phyloP scores from a whole-genome alignment of 2,797 vertebrate species.

The Chiloscyllium punctatum region DNA sequence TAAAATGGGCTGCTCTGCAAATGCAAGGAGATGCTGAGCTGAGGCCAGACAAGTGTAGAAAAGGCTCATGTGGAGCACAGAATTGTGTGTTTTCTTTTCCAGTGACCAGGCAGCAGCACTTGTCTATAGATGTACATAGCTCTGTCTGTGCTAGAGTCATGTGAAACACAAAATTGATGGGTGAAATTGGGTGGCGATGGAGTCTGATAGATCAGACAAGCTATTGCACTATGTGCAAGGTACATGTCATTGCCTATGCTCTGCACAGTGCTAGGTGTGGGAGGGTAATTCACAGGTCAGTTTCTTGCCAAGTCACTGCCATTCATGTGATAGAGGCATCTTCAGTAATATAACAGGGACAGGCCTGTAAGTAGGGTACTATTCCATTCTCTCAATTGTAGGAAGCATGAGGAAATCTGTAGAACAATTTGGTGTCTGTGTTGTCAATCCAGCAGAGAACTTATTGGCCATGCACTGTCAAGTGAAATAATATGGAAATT shows the following conservation, averaged over 20 bases:
- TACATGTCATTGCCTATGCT: neutral
- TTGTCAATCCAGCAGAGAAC: neutral
- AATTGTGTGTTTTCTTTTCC: neutral
- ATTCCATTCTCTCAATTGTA: neutral
- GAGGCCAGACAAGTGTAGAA: neutral
- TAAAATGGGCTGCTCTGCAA: neutral
- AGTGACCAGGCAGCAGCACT: neutral
- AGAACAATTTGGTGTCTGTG: neutral
- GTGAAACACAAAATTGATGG: neutral
- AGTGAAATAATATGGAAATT: neutral
- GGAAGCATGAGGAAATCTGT: neutral
- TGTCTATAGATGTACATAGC: neutral
- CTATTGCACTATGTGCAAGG: neutral
- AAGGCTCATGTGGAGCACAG: neutral
- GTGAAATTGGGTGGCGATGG: neutral
- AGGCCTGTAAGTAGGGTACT: neutral
- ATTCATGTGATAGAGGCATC: neutral
- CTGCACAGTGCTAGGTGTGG: neutral
- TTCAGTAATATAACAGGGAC: neutral
- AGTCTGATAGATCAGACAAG: neutral
- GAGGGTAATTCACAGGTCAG: neutral
- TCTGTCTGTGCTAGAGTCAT: neutral
- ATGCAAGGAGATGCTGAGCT: neutral
- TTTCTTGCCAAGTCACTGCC: neutral
- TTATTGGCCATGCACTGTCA: neutral